Base-by-base conservation (phyloP, 2,113 vertebrate genomes). In the Brachypodius melanocephalos region DNA sequence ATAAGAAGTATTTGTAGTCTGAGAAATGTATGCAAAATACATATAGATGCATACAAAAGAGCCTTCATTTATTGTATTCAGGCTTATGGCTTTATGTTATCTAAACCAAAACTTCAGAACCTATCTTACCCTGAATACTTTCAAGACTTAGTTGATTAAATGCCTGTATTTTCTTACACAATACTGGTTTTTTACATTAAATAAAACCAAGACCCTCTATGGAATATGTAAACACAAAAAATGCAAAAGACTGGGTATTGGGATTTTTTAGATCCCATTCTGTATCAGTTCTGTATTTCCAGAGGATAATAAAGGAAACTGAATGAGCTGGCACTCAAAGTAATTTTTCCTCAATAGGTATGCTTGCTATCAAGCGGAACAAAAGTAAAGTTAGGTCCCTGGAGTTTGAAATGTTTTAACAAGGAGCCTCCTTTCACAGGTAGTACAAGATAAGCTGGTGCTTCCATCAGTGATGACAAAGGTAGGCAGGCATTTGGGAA, bases 71-170 rank as follows among this genome's bases (percentile, higher is more conserved):
- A n/a, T 58, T 80, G 26, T 80, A 24, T 75, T 94, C 10, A 13
- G 73, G 40, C 26, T 80, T 85, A 62, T 25, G 83, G 34, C 36
- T 80, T 84, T 85, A 1, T 65, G 17, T 74, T 61, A n/a, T 80
- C 81, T 72, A 75, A 85, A 38, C 36, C 3, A 73, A 46, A 96
- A 62, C 29, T 74, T 95, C 42, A 15, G 36, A 75, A 84, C 21
- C 24, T 32, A 38, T 80, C 32, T 79, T 88, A 52, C n/a, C 38
- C 24, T 73, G 34, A 25, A 48, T 68, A 25, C 45, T 58, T 73
- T 71, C 10, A 83, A 54, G 34, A 49, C 68, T 49, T 66, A 62
- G 10, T 29, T 89, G 38, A 43, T 80, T 58, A 85, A 78, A 59
- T 62, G 15, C n/a, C 13, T 80, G 10, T 7, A 15, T 88, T 88